Conservation (phyloP, 2,888 invertebrate species). For the Heteropelma amictum region DNA sequence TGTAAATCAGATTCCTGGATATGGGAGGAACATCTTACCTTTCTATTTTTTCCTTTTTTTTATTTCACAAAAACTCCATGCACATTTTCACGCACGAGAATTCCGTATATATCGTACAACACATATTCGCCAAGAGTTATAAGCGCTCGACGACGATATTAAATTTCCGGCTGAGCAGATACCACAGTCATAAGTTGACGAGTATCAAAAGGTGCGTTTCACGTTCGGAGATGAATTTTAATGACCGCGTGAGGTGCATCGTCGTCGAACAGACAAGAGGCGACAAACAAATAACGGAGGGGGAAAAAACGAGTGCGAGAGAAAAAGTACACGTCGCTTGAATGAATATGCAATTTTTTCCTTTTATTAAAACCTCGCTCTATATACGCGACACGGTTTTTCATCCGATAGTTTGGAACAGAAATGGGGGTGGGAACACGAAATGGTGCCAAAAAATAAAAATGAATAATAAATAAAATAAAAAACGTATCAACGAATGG, state of each 20-base stretch:
- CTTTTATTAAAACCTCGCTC: neutral
- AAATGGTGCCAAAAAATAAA: too few relatives aligned
- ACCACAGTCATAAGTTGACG: slow-evolving; percentile 38
- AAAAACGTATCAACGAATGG: too few relatives aligned
- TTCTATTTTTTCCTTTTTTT: too few relatives aligned
- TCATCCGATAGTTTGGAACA: too few relatives aligned
- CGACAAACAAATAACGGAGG: neutral
- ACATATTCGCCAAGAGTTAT: neutral
- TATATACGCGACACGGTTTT: too few relatives aligned
- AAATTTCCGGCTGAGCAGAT: slow-evolving; percentile 39
- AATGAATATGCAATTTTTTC: slow-evolving; percentile 38
- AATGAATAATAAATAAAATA: too few relatives aligned
- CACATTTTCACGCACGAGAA: too few relatives aligned
- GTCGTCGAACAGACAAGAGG: slow-evolving; percentile 1
- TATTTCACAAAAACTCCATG: too few relatives aligned
- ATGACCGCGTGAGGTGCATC: slow-evolving; percentile 19
- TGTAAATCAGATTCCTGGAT: too few relatives aligned
- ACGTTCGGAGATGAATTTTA: slow-evolving; percentile 44
- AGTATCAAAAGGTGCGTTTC: slow-evolving; percentile 48
- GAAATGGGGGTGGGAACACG: too few relatives aligned
- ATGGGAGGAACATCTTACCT: too few relatives aligned
- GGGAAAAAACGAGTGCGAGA: slow-evolving; percentile 26
- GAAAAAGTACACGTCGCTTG: slow-evolving; percentile 16
- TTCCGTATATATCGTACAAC: neutral
- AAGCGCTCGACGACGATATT: slow-evolving; percentile 33